Percentiles rank a stretch among this genome's conserved stretches.
Evolutionary conservation across 2,888 invertebrate genomes (phyloP).

Genomic region (Acrobasis suavella): DNA sequence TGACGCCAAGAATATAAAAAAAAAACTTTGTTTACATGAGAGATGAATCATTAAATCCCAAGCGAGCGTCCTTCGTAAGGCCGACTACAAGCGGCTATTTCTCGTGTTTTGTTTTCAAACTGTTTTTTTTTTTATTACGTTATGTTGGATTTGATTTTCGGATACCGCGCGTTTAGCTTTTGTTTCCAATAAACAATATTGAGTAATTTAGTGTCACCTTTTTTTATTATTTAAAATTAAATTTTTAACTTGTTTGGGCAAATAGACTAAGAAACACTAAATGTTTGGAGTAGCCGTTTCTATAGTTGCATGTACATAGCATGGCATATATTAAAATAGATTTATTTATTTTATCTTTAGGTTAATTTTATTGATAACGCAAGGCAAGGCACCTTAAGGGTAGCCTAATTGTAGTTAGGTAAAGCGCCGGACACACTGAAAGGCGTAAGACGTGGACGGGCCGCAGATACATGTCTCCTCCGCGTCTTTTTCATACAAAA

Average conservation of each 20-base stretch:
- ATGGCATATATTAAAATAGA: background rate
- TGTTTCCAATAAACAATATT: too few species aligned
- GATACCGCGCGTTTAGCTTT: background rate
- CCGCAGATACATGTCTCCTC: too few species aligned
- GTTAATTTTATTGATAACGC: background rate
- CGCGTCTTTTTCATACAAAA: too few species aligned
- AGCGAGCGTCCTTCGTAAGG: slow-evolving; percentile 54
- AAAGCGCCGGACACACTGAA: too few species aligned
- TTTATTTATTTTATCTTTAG: background rate
- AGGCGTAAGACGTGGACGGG: too few species aligned
- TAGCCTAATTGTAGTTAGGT: background rate
- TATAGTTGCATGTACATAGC: background rate
- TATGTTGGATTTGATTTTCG: background rate
- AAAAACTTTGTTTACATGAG: slow-evolving; percentile 68
- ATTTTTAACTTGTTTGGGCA: background rate
- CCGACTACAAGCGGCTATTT: slow-evolving; percentile 39
- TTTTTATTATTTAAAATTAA: too few species aligned
- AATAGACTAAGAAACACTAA: too few species aligned
- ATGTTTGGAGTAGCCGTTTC: background rate
- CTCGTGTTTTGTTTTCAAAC: background rate
- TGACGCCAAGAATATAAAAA: slow-evolving; percentile 39
- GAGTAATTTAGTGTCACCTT: too few species aligned
- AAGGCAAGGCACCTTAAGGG: background rate
- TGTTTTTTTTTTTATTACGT: slow-evolving; percentile 4
- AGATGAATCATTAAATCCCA: slow-evolving; percentile 73